Evolutionary conservation across 1,140 invertebrate genomes (phyloP), one percentile per base, ranked within the genome.

Genomic region (Drosophila ohnishii): DNA sequence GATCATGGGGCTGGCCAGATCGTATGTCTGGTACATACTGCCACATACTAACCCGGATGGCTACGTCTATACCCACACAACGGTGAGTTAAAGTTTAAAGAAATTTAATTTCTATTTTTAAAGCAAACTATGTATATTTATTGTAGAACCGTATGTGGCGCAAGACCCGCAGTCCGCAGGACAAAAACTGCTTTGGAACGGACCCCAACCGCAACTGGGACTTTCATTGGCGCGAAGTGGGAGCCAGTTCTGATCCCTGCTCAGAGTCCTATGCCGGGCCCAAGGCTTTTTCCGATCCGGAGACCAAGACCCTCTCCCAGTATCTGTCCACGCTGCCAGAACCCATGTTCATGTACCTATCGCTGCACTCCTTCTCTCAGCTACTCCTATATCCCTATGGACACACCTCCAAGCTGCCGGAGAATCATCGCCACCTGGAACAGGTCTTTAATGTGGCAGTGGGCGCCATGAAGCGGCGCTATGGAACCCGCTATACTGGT

Each of bases 41-140:
- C 95, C 95, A 0, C 92, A 94, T 30, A 82, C 94, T 3, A 96
- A 96, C 91, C 96, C 96, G 11, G 96, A 97, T 92, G 96, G 96
- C 51, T 97, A 95, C 84, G 95, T 94, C 40, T 96, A 94, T 79
- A 94, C 95, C 1, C 94, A 95, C 75, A 93, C 92, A 0, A 73
- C 69, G 4, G 75, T 79, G 35, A 47, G 58, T 37, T 35, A 1
- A 19, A 19, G 2, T 11, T 16, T 6, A 0, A 5, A 16, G 1
- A 25, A 44, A 2, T 11, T 8, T 8, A n/a, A 1, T 14, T 35
- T 11, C 2, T 14, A 19, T 35, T 3, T 7, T 22, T 13, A 13
- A 35, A 14, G 2, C 13, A 9, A 10, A 7, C 2, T 2, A 25
- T n/a, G n/a, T 30, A 7, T 25, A 2, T 13, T 37, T 28, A 7